These are phyloP conservation scores for Tenebrio molitor DNA, from an alignment of 1,140 invertebrate species.

Conservation along the genomic window DNA sequence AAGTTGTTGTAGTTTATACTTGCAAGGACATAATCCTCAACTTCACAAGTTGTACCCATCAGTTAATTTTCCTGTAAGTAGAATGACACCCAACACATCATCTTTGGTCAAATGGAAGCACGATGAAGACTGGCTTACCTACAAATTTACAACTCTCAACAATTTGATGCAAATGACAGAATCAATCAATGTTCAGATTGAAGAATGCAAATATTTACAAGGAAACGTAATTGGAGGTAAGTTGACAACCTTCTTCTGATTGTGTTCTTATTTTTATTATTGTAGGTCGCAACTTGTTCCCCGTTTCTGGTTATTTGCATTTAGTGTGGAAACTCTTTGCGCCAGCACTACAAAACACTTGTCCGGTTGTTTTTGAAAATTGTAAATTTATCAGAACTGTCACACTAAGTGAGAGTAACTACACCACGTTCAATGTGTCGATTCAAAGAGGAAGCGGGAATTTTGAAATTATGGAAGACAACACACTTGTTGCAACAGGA, in stretches of 20 bases:
- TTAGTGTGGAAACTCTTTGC: conserved; percentile 92
- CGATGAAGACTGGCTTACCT: too few species aligned
- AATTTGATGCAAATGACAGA: conserved; percentile 62
- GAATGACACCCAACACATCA: too few species aligned
- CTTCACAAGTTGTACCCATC: too few species aligned
- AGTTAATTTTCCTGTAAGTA: too few species aligned
- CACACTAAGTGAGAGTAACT: too few species aligned
- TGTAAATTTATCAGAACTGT: conserved; percentile 88
- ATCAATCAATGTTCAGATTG: conserved; percentile 68
- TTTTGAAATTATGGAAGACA: conserved; percentile 74
- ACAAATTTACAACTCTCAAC: too few species aligned
- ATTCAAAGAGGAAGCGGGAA: conserved; percentile 85
- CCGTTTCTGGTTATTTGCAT: conserved; percentile 89
- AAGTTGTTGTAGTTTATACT: too few species aligned
- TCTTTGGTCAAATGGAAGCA: too few species aligned
- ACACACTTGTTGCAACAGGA: conserved; percentile 35
- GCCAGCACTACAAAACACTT: too few species aligned
- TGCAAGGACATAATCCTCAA: too few species aligned
- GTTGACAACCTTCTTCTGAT: neutral
- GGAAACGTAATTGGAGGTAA: conserved; percentile 87
- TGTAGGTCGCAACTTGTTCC: conserved; percentile 81
- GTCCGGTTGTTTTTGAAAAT: conserved; percentile 89
- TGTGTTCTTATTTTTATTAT: neutral
- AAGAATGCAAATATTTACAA: conserved; percentile 80
- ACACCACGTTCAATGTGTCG: too few species aligned